Conservation (phyloP, 2,797 vertebrate species). For the Siniperca undulata region DNA sequence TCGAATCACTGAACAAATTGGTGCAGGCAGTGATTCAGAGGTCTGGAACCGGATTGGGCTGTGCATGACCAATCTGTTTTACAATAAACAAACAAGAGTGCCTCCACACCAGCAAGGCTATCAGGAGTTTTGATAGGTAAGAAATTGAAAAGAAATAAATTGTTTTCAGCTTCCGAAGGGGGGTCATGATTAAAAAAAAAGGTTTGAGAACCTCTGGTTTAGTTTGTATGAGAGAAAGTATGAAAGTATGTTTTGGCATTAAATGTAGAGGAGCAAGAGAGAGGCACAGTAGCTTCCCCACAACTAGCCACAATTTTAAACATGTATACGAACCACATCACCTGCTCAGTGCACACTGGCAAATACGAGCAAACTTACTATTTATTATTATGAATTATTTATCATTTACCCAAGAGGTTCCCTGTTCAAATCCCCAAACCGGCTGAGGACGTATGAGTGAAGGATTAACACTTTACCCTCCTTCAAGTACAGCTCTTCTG, state of each 20-base stretch:
- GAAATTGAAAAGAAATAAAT: neutral
- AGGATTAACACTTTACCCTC: neutral
- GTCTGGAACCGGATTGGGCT: neutral
- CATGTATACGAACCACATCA: neutral
- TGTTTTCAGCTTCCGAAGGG: neutral
- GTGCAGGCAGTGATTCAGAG: neutral
- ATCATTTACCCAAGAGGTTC: neutral
- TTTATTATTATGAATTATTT: neutral
- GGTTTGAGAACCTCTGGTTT: neutral
- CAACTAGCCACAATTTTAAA: neutral
- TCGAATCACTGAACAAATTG: neutral
- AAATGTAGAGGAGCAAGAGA: neutral
- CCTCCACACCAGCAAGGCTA: neutral
- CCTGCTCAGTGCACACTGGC: neutral
- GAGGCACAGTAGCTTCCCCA: neutral
- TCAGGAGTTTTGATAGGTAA: neutral
- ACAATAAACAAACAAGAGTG: constrained; percentile 6
- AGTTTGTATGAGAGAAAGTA: neutral
- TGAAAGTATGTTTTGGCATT: neutral
- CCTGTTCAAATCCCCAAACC: constrained; percentile 7
- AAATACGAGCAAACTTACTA: neutral
- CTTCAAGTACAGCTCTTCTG: neutral
- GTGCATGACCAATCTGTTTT: neutral
- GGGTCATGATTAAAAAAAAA: neutral
- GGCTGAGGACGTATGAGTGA: neutral